Base-by-base conservation (phyloP, 2,113 vertebrate species). In the Platysternon megacephalum region DNA sequence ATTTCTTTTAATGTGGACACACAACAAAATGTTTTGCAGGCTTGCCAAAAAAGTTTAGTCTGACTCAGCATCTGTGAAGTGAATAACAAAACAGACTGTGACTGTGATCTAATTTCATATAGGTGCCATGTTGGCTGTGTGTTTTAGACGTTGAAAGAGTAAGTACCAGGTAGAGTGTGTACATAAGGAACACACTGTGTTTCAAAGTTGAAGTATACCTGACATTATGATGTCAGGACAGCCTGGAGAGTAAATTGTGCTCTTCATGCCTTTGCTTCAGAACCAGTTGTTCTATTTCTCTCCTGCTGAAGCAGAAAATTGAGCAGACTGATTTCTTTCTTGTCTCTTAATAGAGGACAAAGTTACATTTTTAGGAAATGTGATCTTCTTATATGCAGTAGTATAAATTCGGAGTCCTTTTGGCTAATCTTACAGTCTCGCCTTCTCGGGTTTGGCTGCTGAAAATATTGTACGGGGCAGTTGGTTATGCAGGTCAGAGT, bases 21-120 rank as follows among this genome's bases (percentile, higher is more conserved):
- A 56, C 35, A 52, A 87, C 84, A 52, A 53, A 42, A 72, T 3
- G 6, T 46, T 92, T 96, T 94, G 68, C 14, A 51, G 52, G 4
- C n/a, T 93, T 39, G n/a, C 10, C 42, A 90, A 79, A 46, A 83
- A 83, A n/a, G 46, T 16, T 82, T 55, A 29, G 87, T 53, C 48
- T 87, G 58, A 35, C 5, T 89, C 85, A 42, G 9, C 17, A 8
- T 8, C 11, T 85, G 83, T 16, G 58, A 16, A 8, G n/a, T 32
- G 22, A 0, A 0, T 65, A 44, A 55, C 82, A 52, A 65, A 26
- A 6, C 16, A 74, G 65, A 29, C 26, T 84, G 56, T 7, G 74
- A 44, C 5, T 42, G 13, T 48, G 13, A 48, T 28, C 12, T 79
- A 46, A 48, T 29, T 32, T 46, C 6, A 46, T 17, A 26, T 79